Evolutionary conservation across 2,888 invertebrate species (phyloP).

Genomic region (Gerris lacustris): DNA sequence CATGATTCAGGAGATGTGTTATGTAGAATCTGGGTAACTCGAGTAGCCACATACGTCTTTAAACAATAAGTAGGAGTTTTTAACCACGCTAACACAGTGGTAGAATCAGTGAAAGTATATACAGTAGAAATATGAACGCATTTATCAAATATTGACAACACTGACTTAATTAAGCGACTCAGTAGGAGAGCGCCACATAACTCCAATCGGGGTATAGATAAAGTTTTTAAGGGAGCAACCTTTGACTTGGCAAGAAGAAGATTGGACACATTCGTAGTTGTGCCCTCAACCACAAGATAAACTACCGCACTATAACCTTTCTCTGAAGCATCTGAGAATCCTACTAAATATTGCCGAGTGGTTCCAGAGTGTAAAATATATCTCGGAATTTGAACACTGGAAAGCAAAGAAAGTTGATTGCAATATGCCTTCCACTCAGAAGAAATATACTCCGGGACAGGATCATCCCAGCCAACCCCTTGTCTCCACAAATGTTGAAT

Average conservation of each 20-base stretch:
- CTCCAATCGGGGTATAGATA: not conserved
- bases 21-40: conserved; percentile 30
- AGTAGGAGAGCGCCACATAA: not conserved
- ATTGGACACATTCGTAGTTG: not conserved
- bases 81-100: not conserved
- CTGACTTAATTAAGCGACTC: not conserved
- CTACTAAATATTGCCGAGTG: not conserved
- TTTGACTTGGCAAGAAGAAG: not conserved
- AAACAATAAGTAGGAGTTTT: not conserved
- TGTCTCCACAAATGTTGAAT: not conserved
- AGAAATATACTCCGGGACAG: not conserved
- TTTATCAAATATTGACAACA: not conserved
- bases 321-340: not conserved
- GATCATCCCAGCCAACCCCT: not conserved
- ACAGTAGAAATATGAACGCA: not conserved
- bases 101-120: not conserved
- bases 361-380: not conserved
- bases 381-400: not conserved
- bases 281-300: not conserved
- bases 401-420: not conserved
- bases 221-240: not conserved
- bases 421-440: not conserved
- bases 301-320: not conserved
- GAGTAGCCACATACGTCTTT: conserved; percentile 26
- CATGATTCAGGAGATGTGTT: conserved; percentile 25